Evolutionary conservation across 2,888 invertebrate species (phyloP).

Genomic region (Lasioglossum oenotherae): DNA sequence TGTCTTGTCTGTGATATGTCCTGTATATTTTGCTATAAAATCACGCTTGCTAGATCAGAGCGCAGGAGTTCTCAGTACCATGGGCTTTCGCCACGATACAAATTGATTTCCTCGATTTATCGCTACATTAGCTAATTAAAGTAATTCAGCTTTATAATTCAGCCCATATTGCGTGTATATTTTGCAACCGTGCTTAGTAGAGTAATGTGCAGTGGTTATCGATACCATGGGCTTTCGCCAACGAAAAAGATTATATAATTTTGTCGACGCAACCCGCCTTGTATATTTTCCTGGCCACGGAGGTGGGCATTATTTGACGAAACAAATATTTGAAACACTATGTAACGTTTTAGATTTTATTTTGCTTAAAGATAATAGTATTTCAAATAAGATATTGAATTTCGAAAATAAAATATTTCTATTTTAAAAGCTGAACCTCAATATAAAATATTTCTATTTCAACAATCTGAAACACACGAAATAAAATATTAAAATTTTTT

Average conservation of each 20-base stretch:
- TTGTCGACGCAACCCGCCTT: neutral
- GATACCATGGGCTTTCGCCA: conserved; percentile 1
- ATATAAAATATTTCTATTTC: too few relatives aligned
- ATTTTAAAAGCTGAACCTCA: too few relatives aligned
- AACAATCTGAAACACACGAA: too few relatives aligned
- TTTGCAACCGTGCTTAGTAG: neutral
- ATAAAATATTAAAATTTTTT: too few relatives aligned
- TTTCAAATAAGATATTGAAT: too few relatives aligned
- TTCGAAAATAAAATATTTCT: too few relatives aligned
- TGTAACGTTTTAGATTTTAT: too few relatives aligned
- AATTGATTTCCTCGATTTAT: neutral
- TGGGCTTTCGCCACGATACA: neutral
- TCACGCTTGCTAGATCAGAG: neutral
- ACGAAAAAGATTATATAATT: neutral
- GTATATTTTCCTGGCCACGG: too few relatives aligned
- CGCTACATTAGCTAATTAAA: neutral
- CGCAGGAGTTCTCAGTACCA: neutral
- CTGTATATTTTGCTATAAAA: neutral
- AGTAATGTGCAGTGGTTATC: neutral
- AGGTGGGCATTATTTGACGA: too few relatives aligned
- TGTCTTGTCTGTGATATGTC: neutral
- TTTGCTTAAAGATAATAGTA: too few relatives aligned
- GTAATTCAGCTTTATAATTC: neutral
- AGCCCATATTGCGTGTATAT: neutral
- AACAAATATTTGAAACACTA: too few relatives aligned